phyloP scores from a whole-genome alignment of 2,113 vertebrate species.

The Rhinolophus ferrumequinum region DNA sequence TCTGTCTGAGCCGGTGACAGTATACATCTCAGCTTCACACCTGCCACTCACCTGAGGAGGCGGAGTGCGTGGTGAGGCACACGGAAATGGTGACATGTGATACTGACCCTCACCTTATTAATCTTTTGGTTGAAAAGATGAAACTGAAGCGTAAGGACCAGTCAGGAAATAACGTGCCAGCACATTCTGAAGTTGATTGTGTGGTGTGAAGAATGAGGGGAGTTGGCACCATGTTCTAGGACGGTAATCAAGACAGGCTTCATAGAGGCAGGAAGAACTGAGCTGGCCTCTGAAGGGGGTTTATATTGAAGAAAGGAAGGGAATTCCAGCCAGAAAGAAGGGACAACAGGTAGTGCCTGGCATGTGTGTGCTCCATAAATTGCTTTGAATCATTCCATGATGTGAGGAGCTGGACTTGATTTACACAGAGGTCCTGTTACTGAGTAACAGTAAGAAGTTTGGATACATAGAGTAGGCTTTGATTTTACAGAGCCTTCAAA shows the following conservation, averaged over 20 bases:
- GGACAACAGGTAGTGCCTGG: not conserved
- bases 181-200: not conserved
- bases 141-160: not conserved
- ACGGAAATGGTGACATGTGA: fast-evolving
- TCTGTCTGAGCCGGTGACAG: not conserved
- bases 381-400: not conserved
- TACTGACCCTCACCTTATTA: not conserved
- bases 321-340: not conserved
- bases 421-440: not conserved
- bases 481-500: not conserved
- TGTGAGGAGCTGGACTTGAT: not conserved
- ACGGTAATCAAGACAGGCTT: not conserved
- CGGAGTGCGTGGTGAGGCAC: not conserved
- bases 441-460: not conserved
- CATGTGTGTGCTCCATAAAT: not conserved
- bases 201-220: not conserved
- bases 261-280: not conserved
- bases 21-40: not conserved
- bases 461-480: not conserved
- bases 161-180: not conserved
- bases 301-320: not conserved
- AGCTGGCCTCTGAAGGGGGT: not conserved
- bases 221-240: not conserved
- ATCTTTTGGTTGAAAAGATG: not conserved
- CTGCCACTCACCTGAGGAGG: not conserved